These are phyloP conservation scores for Stenotaenia linearis DNA, from an alignment of 2,888 invertebrate species.

Conservation along the genomic window DNA sequence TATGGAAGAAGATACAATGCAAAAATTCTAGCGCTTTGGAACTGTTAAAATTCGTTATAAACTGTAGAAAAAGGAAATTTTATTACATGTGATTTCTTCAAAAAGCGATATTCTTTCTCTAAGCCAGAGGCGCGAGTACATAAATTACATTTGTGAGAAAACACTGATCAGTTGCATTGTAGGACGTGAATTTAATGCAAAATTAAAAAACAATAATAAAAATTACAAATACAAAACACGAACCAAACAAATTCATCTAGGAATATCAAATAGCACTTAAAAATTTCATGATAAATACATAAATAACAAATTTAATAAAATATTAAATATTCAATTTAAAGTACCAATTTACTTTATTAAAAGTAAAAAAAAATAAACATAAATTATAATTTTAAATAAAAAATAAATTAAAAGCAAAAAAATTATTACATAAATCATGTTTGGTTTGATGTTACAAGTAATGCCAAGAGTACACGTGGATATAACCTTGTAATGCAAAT, in stretches of 20 bases:
- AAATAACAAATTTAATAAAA: not conserved
- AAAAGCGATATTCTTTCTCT: not conserved
- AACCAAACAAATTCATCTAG: not conserved
- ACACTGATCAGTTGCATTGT: conserved; percentile 17
- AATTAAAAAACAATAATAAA: not conserved
- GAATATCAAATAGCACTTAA: not conserved
- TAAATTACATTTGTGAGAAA: conserved; percentile 2
- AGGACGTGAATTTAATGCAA: not conserved
- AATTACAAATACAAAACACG: not conserved
- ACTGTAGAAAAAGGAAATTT: conserved; percentile 17
- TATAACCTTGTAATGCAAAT: not conserved
- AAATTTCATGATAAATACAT: too few relatives aligned
- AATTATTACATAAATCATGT: not conserved
- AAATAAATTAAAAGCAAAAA: not conserved
- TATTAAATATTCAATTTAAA: not conserved
- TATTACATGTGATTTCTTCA: not conserved
- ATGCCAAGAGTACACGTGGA: not conserved
- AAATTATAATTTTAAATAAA: not conserved
- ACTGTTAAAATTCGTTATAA: not conserved
- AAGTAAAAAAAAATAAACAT: not conserved
- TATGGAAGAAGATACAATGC: conserved; percentile 21
- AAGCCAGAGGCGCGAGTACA: not conserved
- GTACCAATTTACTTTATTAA: not conserved
- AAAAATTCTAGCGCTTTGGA: conserved; percentile 9
- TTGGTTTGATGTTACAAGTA: not conserved